Percentiles rank a stretch among this genome's conserved stretches.
Conservation (phyloP, 2,113 vertebrate genomes). For the Rhinolophus sinicus region DNA sequence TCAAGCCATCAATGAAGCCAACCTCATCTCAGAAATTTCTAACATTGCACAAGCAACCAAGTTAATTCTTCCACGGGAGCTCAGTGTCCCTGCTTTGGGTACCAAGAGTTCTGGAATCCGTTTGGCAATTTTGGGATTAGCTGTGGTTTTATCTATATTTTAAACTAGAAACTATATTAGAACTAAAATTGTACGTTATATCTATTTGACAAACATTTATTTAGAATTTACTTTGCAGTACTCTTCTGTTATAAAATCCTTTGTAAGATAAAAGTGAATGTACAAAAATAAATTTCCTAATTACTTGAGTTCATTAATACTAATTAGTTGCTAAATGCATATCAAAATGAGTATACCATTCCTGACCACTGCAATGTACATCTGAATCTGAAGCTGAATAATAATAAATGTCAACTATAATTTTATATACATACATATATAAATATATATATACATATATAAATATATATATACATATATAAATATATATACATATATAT, state of each 20-base stretch:
- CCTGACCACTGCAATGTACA: no score
- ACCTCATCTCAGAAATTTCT: conserved; percentile 76
- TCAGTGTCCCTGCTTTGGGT: neutral
- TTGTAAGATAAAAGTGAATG: neutral
- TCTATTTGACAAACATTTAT: neutral
- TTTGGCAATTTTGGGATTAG: conserved; percentile 1
- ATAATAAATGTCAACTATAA: no score
- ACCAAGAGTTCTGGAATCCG: neutral
- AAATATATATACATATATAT: no score
- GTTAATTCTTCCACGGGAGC: conserved; percentile 43
- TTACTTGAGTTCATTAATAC: neutral
- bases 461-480: no score
- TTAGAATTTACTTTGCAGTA: conserved; percentile 42
- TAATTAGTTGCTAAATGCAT: neutral
- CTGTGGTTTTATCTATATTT: conserved; percentile 53
- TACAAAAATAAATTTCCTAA: conserved; percentile 2
- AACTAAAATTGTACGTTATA: conserved; percentile 60
- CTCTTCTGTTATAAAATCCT: neutral
- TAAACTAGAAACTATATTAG: conserved; percentile 49
- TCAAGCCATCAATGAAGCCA: conserved; percentile 55
- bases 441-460: no score
- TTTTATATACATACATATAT: no score
- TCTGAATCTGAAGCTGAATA: no score
- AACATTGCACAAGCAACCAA: conserved; percentile 78
- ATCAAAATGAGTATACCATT: neutral